A percentile compares a stretch with the other conserved stretches of the same genome.
Evolutionary conservation across 2,113 vertebrate genomes (phyloP).

Genomic region (Brachionichthys hirsutus): DNA sequence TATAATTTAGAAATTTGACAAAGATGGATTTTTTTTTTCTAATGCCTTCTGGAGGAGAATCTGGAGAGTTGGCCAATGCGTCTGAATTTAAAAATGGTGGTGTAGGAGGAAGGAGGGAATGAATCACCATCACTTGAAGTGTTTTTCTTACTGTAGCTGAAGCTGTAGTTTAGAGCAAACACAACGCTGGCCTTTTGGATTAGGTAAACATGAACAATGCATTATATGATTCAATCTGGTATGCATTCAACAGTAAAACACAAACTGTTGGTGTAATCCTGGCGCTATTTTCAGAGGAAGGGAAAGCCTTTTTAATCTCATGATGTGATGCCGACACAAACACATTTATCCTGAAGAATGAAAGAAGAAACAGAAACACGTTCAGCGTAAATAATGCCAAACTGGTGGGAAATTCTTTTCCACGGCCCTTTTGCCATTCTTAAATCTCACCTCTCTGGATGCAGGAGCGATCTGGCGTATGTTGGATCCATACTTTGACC

Average conservation of each 20-base stretch:
- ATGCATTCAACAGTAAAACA: constrained; percentile 23
- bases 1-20: background rate
- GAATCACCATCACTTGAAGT: background rate
- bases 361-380: no score
- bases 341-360: no score
- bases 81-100: background rate
- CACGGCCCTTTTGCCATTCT: background rate
- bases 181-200: constrained; percentile 51
- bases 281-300: background rate
- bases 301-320: constrained; percentile 21
- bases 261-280: constrained; percentile 3
- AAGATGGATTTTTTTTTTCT: background rate
- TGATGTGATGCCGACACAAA: constrained; percentile 4
- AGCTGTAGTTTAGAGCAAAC: constrained; percentile 46
- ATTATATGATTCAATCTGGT: constrained; percentile 13
- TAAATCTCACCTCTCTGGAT: constrained; percentile 7
- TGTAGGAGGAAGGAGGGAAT: background rate
- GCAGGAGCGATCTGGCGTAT: constrained; percentile 27
- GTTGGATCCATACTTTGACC: constrained; percentile 63
- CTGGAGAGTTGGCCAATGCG: no score
- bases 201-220: constrained; percentile 33
- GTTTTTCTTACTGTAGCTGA: background rate
- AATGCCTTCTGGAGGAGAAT: no score
- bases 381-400: no score
- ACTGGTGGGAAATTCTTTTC: no score